phyloP scores from a whole-genome alignment of 2,113 vertebrate species.

The Morone chrysops region DNA sequence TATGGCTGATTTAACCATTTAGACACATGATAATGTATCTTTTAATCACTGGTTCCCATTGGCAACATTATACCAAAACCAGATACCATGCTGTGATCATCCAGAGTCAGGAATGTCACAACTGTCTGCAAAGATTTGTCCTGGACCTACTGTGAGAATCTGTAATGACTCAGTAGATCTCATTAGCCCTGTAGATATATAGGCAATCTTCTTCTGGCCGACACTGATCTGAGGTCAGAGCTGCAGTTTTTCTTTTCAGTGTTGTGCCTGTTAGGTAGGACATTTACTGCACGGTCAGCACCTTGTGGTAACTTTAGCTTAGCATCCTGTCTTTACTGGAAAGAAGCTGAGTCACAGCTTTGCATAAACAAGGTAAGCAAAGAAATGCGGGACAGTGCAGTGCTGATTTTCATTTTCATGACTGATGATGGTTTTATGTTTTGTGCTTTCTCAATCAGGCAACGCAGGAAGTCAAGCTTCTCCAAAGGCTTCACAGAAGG shows the following conservation, averaged over 20 bases:
- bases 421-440: background rate
- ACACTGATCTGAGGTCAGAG: slow-evolving; percentile 10
- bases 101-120: slow-evolving; percentile 55
- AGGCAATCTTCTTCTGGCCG: background rate
- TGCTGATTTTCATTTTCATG: background rate
- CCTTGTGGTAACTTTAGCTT: slow-evolving; percentile 27
- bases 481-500: slow-evolving; percentile 94
- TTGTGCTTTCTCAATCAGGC: slow-evolving; percentile 79
- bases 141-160: slow-evolving; percentile 41
- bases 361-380: slow-evolving; percentile 27
- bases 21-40: background rate
- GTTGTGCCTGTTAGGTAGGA: background rate
- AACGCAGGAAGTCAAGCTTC: slow-evolving; percentile 93
- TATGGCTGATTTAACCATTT: background rate
- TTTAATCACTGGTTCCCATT: slow-evolving; percentile 1
- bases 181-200: slow-evolving; percentile 9
- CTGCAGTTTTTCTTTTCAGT: slow-evolving; percentile 3
- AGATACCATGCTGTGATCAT: slow-evolving; percentile 17
- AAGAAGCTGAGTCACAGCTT: slow-evolving; percentile 48
- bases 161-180: background rate
- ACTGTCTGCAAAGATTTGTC: slow-evolving; percentile 8
- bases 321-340: slow-evolving; percentile 33
- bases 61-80: slow-evolving; percentile 18
- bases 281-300: slow-evolving; percentile 26
- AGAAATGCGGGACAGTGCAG: background rate